Evolutionary conservation across 2,888 invertebrate species (phyloP).

Genomic region (Baronia brevicornis): DNA sequence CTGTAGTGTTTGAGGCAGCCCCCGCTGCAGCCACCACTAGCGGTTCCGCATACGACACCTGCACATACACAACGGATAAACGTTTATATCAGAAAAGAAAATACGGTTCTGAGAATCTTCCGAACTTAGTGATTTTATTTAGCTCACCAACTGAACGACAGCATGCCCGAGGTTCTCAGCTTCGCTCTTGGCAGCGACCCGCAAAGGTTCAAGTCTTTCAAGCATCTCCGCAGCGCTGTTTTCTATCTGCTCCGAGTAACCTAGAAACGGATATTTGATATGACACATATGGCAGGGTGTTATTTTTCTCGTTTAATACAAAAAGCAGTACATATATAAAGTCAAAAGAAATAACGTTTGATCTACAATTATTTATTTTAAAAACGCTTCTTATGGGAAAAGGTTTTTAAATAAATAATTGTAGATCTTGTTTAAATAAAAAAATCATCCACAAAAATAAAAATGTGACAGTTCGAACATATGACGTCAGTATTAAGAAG

Average conservation of each 20-base stretch:
- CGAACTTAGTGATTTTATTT: conserved; percentile 5
- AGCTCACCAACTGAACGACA: conserved; percentile 81
- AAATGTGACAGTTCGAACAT: too few species aligned
- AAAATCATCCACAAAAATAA: too few species aligned
- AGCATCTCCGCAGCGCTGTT: conserved; percentile 86
- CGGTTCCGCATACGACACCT: conserved; percentile 88
- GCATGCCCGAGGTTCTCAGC: conserved; percentile 95
- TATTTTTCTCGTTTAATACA: too few species aligned
- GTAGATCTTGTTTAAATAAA: too few species aligned
- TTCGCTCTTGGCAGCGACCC: conserved; percentile 90
- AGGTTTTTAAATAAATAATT: too few species aligned
- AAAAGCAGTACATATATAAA: too few species aligned
- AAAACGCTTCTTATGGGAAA: too few species aligned
- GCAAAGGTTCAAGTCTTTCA: conserved; percentile 90
- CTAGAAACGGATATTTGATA: conserved; percentile 31
- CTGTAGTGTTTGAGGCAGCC: conserved; percentile 91
- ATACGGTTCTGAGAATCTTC: too few species aligned
- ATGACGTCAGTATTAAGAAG: too few species aligned
- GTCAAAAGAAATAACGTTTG: too few species aligned
- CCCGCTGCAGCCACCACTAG: conserved; percentile 89
- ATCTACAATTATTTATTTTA: too few species aligned
- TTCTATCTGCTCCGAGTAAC: conserved; percentile 86
- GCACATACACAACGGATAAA: conserved; percentile 14
- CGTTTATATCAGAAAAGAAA: neutral
- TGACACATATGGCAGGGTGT: neutral